phyloP scores from a whole-genome alignment of 2,797 vertebrate genomes.

The Sylvia borin region DNA sequence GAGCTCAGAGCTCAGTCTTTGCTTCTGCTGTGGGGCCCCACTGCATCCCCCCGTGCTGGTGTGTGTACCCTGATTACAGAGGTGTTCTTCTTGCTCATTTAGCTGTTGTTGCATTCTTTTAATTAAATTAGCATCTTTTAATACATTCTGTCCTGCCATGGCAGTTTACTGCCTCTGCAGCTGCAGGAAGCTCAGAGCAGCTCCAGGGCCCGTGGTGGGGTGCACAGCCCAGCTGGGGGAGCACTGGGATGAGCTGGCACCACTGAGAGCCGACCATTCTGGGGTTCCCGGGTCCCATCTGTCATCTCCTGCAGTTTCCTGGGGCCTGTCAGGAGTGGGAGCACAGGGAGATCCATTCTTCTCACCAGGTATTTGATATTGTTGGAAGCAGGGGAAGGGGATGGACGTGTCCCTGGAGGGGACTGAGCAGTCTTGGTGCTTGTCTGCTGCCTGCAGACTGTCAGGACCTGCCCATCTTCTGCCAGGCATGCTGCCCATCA shows the following conservation, averaged over 20 bases:
- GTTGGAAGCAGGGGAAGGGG: not conserved
- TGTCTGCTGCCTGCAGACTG: not conserved
- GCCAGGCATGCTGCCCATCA: not conserved
- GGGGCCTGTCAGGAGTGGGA: not conserved
- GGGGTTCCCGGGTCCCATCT: not conserved
- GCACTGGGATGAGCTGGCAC: not conserved
- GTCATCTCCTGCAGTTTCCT: not conserved
- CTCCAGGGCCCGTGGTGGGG: not conserved
- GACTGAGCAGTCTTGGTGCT: not conserved
- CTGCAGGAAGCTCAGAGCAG: not conserved
- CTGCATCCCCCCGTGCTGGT: not conserved
- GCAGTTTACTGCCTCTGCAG: not conserved
- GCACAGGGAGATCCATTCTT: not conserved
- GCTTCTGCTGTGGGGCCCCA: fast-evolving
- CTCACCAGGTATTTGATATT: fast-evolving
- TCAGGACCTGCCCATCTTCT: not conserved
- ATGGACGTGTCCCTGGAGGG: not conserved
- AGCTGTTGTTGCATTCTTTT: not conserved
- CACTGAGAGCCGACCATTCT: fast-evolving
- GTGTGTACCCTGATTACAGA: fast-evolving
- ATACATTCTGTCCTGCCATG: not conserved
- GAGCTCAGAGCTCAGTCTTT: not conserved
- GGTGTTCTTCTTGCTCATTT: not conserved
- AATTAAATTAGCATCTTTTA: slow-evolving; percentile 34
- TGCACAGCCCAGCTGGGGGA: fast-evolving